phyloP scores from a whole-genome alignment of 1,140 invertebrate species.

The Scaptomyza hsui region DNA sequence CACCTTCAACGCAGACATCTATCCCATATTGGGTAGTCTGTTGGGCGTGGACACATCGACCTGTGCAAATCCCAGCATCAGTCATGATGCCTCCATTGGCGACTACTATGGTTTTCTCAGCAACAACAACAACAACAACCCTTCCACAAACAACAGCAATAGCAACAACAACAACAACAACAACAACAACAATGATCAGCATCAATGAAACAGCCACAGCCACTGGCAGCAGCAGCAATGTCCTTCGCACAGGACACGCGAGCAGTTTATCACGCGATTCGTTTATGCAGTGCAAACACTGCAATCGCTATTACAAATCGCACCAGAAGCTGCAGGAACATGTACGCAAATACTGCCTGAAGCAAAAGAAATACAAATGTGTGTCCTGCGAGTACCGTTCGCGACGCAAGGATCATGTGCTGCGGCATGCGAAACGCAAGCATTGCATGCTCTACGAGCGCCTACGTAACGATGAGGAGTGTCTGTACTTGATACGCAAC shows the following conservation, averaged over 20 bases:
- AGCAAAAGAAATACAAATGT: constrained; percentile 82
- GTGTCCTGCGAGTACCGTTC: constrained; percentile 81
- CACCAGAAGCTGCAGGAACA: constrained; percentile 78
- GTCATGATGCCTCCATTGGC: constrained; percentile 33
- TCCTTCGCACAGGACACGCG: constrained; percentile 8
- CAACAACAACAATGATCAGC: constrained; percentile 18
- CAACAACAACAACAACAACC: constrained; percentile 58
- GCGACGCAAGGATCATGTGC: constrained; percentile 78
- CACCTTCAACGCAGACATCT: constrained; percentile 66
- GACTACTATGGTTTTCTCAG: constrained; percentile 73
- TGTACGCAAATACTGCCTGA: constrained; percentile 81
- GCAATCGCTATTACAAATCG: constrained; percentile 78
- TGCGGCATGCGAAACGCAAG: constrained; percentile 77
- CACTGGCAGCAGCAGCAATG: constrained; percentile 21
- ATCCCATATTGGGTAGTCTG: constrained; percentile 81
- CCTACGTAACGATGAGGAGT: constrained; percentile 67
- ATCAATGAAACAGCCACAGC: constrained; percentile 7
- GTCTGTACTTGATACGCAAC: constrained; percentile 77
- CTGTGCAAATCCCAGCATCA: constrained; percentile 40
- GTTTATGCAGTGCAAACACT: constrained; percentile 81
- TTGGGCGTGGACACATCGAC: constrained; percentile 77
- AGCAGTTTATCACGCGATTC: constrained; percentile 49
- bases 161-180: constrained; percentile 29
- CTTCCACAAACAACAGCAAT: constrained; percentile 24
- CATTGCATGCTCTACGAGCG: constrained; percentile 76